Evolutionary conservation across 2,888 invertebrate genomes (phyloP), one percentile per base, ranked within the genome.

Genomic region (Acrobasis consociella): DNA sequence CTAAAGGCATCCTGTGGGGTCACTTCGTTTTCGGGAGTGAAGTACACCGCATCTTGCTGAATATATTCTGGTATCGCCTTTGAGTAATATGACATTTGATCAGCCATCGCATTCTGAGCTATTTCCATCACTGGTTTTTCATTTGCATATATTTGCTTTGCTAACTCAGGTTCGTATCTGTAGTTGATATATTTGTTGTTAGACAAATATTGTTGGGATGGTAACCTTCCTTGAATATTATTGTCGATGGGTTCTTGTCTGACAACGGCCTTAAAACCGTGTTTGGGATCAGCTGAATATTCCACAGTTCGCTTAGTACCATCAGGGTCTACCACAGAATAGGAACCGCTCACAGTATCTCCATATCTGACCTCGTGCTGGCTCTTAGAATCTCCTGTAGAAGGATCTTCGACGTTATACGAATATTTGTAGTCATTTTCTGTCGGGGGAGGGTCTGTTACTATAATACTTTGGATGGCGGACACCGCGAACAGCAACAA

Each of bases 251-350:
- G 91, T 65, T 93, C 93, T 65, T 86, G 89, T 49, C 85, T 83
- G 1, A 94, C 79, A 0, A 92, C 84, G 22, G 94, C 94, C 72
- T 91, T 90, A 80, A 93, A 94, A 11, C 94, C 94, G 62, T 90
- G 84, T 65, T 85, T 77, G 0, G 93, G 82, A 64, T 93, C 94
- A n/a, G 91, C 90, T 0, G 86, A 89, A 70, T 93, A 93, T 62
- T 91, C 84, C 1, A 93, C 93, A 1, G 84, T 89, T 1, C 93
- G 81, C 64, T 86, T 89, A 0, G 81, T 86, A 1, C 93, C 92
- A 64, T 93, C 93, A 10, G 92, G 86, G 39, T 91, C 91, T n/a
- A 91, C 67, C 2, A 92, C 81, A 0, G 88, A 81, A 67, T 93
- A 93, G 0, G 87, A 83, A 22, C 93, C 93, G 8, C 76, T 83